Conservation (phyloP, 2,797 vertebrate species). For the Leptodactylus fallax region DNA sequence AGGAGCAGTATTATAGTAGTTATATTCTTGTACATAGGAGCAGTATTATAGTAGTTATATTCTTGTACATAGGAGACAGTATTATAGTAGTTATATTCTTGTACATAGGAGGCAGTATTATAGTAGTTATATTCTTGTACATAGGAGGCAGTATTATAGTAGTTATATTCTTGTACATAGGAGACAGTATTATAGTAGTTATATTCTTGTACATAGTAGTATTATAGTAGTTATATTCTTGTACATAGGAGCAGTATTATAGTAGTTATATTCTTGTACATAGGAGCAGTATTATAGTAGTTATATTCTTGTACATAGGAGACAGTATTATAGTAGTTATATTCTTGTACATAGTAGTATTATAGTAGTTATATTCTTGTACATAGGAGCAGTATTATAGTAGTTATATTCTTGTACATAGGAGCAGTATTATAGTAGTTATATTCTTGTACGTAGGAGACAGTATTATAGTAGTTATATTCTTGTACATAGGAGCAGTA, state of each 20-base stretch:
- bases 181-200: too few species aligned
- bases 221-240: too few species aligned
- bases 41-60: conserved; percentile 3
- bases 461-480: too few species aligned
- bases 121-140: too few species aligned
- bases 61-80: not conserved
- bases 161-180: too few species aligned
- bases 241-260: not conserved
- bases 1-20: too few species aligned
- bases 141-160: too few species aligned
- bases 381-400: not conserved
- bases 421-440: not conserved
- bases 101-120: not conserved
- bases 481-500: too few species aligned
- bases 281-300: conserved; percentile 13
- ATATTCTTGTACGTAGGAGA: not conserved
- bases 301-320: conserved; percentile 8
- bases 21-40: not conserved
- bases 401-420: conserved; percentile 1
- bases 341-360: not conserved
- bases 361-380: not conserved
- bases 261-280: not conserved
- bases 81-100: not conserved
- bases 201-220: too few species aligned
- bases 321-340: not conserved